Conservation (phyloP, 35 echinoderm and acorn worm species). For the Apostichopus parvimensis region DNA sequence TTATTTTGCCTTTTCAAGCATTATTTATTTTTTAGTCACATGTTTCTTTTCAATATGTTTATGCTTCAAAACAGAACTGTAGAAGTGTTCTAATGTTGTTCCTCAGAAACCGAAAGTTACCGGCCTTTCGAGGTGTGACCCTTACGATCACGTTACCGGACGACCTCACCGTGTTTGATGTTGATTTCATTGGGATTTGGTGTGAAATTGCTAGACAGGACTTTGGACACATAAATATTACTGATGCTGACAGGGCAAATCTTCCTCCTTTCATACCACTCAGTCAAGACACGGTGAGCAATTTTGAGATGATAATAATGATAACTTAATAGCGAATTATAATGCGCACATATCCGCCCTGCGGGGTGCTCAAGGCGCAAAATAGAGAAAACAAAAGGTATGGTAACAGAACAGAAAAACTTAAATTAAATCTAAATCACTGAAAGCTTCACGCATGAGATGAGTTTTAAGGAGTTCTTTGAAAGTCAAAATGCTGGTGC, state of each 20-base stretch:
- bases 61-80: neutral
- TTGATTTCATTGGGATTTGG: slow-evolving; percentile 64
- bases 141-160: slow-evolving; percentile 45
- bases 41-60: neutral
- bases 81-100: neutral
- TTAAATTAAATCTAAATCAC: no score
- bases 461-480: no score
- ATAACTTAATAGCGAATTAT: no score
- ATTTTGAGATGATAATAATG: neutral
- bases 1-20: neutral
- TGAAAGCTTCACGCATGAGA: no score
- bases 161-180: slow-evolving; percentile 59
- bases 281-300: neutral
- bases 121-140: neutral
- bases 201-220: slow-evolving; percentile 41
- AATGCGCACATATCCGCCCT: no score
- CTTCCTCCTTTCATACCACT: slow-evolving; percentile 12
- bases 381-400: no score
- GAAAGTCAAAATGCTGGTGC: no score
- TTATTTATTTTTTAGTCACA: neutral
- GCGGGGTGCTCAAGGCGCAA: no score
- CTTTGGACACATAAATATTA: slow-evolving; percentile 48
- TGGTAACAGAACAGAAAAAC: no score
- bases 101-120: neutral
- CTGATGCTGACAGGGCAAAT: neutral